Conservation (phyloP, 2,113 vertebrate genomes). For the Tauraco erythrolophus region DNA sequence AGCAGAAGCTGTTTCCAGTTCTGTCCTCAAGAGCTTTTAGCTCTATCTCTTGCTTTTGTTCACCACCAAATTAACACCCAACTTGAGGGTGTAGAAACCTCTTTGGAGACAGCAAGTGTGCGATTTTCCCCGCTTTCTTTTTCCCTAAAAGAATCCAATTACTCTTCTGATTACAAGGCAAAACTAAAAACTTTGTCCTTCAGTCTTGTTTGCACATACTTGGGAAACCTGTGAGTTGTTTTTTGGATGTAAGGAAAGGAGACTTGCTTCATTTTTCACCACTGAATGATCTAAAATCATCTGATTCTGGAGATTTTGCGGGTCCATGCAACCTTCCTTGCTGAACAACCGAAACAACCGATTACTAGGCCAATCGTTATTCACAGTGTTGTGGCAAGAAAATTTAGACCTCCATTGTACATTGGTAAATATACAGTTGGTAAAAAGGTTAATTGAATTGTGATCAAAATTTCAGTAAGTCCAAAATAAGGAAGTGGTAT, state of each 20-base stretch:
- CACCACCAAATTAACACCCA: neutral
- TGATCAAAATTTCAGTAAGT: neutral
- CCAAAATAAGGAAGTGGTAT: neutral
- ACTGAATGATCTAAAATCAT: neutral
- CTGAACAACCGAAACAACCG: neutral
- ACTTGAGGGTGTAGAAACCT: neutral
- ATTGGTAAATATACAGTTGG: neutral
- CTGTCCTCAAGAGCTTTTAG: neutral
- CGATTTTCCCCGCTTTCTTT: neutral
- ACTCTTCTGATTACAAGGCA: neutral
- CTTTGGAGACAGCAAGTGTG: neutral
- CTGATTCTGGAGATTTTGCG: neutral
- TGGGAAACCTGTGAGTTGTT: rapidly evolving
- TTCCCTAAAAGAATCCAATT: neutral
- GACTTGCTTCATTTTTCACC: neutral
- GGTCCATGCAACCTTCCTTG: neutral
- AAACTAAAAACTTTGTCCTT: neutral
- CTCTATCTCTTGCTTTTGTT: neutral
- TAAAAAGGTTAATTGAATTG: neutral
- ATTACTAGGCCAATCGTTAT: neutral
- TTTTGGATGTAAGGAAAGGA: neutral
- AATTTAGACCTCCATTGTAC: neutral
- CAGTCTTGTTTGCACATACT: neutral
- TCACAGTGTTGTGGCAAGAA: neutral
- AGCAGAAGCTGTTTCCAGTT: neutral